Evolutionary conservation across 2,888 invertebrate genomes (phyloP), one percentile per base, ranked within the genome.

Genomic region (Drosophila limbata): DNA sequence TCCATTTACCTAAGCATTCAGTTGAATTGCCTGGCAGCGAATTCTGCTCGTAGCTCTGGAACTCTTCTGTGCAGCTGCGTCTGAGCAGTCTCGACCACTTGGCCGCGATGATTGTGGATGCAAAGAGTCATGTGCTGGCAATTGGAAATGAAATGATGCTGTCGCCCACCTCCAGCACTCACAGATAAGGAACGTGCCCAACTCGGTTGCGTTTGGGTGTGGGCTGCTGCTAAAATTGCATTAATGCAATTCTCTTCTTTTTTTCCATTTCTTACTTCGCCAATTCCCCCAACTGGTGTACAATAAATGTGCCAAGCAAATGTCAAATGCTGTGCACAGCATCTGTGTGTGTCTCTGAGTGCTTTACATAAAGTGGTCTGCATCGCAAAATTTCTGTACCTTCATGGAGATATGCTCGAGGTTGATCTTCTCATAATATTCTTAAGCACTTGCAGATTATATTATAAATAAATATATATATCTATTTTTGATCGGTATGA

Each of bases 151-250:
- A 83, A 83, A 57, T 64, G 68, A 70, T 73, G 77, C 72, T 65
- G 39, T 35, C 53, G 52, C 52, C 56, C 60, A 52, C 45, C 37
- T 35, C 67, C 61, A 44, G 39, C 1, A 25, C 42, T 19, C 5
- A 2, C 44, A 35, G 25, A 62, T 71, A 51, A 69, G 70, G 66
- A 77, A 85, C 86, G 86, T 85, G 81, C 73, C 56, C 57, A 56
- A 47, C 48, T 56, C 62, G 33, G 48, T 67, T 62, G 64, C 42
- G 25, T 47, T 64, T 8, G 28, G 28, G 74, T 69, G 76, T 73
- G 76, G 73, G 79, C 71, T 60, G 83, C 33, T 71, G 73, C 77
- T 77, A 63, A 83, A 88, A 88, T 85, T 83, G 86, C 88, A 88
- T 88, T 88, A 88, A 77, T 72, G 84, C 74, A 65, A 64, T 71